Percentiles rank a stretch among this genome's conserved stretches.
Conservation (phyloP, 1,140 invertebrate genomes). For the Lepidurus couesii region DNA sequence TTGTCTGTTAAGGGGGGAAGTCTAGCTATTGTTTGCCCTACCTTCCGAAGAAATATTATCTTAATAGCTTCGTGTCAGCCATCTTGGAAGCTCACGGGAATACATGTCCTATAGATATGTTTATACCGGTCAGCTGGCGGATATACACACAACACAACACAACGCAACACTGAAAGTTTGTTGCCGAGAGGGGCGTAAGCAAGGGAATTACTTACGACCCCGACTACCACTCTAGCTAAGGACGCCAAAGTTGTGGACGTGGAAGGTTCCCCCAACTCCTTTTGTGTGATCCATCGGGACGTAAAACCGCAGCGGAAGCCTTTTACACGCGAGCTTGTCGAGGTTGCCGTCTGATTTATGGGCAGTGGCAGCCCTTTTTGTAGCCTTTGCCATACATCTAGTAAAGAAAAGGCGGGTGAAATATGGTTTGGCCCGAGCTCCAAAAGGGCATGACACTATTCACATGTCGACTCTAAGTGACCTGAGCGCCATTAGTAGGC, state of each 20-base stretch:
- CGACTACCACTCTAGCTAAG: no score
- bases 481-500: constrained; percentile 20
- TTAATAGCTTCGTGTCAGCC: not conserved
- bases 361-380: constrained; percentile 20
- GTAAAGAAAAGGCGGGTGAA: constrained; percentile 8
- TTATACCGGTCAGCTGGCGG: no score
- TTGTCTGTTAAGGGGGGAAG: no score
- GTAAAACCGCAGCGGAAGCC: constrained; percentile 20
- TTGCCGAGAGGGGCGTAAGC: no score
- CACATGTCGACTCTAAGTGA: constrained; percentile 21
- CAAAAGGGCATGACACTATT: constrained; percentile 18
- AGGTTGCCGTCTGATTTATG: constrained; percentile 21
- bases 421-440: constrained; percentile 6
- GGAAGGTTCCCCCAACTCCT: not conserved
- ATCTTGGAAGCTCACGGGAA: not conserved
- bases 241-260: not conserved
- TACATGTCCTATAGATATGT: no score
- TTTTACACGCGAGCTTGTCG: constrained; percentile 21
- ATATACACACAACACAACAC: no score
- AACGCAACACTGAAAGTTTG: no score
- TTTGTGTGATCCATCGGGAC: constrained; percentile 13
- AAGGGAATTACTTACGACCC: no score
- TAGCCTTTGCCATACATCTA: constrained; percentile 19
- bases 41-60: no score
- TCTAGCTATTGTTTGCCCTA: no score